phyloP scores from a whole-genome alignment of 2,888 invertebrate genomes.

The Nowickia ferox region DNA sequence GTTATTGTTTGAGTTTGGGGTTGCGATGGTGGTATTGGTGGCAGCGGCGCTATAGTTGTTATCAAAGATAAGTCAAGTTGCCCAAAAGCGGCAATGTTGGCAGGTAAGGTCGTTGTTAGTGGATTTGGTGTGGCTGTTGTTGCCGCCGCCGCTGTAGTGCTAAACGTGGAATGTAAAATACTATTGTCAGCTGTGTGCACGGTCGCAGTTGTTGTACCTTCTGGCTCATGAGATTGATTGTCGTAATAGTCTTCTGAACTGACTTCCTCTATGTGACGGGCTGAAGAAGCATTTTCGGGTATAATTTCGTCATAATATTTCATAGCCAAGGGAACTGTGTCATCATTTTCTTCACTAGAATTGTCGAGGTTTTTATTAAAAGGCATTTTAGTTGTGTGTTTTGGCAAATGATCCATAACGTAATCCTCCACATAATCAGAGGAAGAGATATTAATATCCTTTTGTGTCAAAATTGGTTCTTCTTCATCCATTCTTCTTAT shows the following conservation, averaged over 20 bases:
- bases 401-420: conserved; percentile 19
- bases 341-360: conserved; percentile 59
- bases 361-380: not conserved
- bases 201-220: conserved; percentile 60
- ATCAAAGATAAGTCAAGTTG: conserved; percentile 42
- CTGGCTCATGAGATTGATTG: conserved; percentile 75
- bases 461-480: conserved; percentile 41
- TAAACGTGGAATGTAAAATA: conserved; percentile 55
- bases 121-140: conserved; percentile 40
- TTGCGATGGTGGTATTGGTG: not conserved
- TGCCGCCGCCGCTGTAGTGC: conserved; percentile 35
- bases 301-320: conserved; percentile 72
- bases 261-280: conserved; percentile 49
- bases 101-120: conserved; percentile 16
- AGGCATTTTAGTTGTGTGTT: conserved; percentile 14
- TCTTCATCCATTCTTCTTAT: conserved; percentile 75
- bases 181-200: conserved; percentile 7
- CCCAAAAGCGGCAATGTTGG: conserved; percentile 35
- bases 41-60: conserved; percentile 67
- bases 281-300: conserved; percentile 67
- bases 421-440: conserved; percentile 76
- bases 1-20: conserved; percentile 29
- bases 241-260: conserved; percentile 79
- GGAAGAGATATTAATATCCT: conserved; percentile 58
- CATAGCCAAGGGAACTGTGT: conserved; percentile 71